Base-by-base conservation (phyloP, 2,888 invertebrate species). In the Agrypnus murinus region DNA sequence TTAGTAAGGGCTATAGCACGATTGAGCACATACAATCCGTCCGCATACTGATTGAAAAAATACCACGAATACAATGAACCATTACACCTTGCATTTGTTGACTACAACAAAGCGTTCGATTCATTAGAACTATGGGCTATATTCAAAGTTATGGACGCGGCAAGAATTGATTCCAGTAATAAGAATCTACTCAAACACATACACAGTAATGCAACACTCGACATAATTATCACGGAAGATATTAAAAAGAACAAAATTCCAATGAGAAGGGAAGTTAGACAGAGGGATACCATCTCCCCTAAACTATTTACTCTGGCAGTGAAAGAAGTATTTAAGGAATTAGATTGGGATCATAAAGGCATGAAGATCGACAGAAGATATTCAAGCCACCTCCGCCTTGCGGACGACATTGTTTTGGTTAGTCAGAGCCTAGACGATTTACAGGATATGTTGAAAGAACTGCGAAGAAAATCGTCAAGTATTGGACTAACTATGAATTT, bases 401-500 rank as follows among this genome's bases (percentile, higher is more conserved):
- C n/a, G n/a, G n/a, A n/a, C n/a, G n/a, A n/a, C n/a, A 60, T 36
- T 9, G 43, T 60, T n/a, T 34, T 60, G 1, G 5, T 46, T 25
- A 66, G 45, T 19, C 34, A 55, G 5, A 38, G 62, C 14, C 50
- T 38, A 1, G 15, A 46, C 10, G 58, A 69, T 38, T 6, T 69
- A 40, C 14, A 25, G 55, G 25, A 57, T 1, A 67, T 67, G 67
- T 9, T 66, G 12, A 17, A 62, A 25, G 14, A 69, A 59, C n/a
- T n/a, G n/a, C n/a, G n/a, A n/a, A n/a, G n/a, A n/a, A n/a, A n/a
- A n/a, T n/a, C n/a, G n/a, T n/a, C n/a, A n/a, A n/a, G n/a, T n/a
- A n/a, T n/a, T n/a, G n/a, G n/a, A n/a, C n/a, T 63, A 60, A 25
- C 65, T 7, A 31, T 43, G 55, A 36, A 55, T 57, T 46, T 69